Conservation (phyloP, 2,797 vertebrate genomes). For the Carcharodon carcharias region DNA sequence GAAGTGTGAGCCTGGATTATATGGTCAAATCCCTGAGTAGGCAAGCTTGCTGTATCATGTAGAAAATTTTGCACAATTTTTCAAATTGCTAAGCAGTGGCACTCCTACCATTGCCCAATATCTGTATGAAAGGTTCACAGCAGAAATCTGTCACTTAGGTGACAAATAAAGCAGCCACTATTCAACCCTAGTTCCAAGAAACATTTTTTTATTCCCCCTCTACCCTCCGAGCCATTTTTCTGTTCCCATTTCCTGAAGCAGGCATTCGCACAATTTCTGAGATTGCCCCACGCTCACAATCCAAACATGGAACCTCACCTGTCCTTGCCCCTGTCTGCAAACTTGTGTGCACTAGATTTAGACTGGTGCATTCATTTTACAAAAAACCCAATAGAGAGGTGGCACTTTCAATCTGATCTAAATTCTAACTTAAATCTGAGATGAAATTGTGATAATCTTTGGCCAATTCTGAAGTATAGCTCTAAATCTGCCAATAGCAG, state of each 20-base stretch:
- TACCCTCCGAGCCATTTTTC: not conserved
- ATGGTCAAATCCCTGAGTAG: too few relatives aligned
- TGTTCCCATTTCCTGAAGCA: not conserved
- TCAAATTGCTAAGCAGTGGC: too few relatives aligned
- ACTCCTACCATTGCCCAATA: too few relatives aligned
- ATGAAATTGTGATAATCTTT: not conserved
- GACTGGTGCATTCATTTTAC: not conserved
- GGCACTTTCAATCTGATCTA: not conserved
- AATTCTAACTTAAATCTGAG: not conserved
- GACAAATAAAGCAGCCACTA: not conserved
- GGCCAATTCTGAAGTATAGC: not conserved
- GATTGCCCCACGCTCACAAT: not conserved
- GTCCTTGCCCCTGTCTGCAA: not conserved
- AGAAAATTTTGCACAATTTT: too few relatives aligned
- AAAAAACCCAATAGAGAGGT: not conserved
- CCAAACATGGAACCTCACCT: not conserved
- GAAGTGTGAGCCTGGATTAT: too few relatives aligned
- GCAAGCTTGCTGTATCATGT: too few relatives aligned
- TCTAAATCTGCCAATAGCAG: not conserved
- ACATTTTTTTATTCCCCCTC: not conserved
- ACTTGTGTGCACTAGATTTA: not conserved
- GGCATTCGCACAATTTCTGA: not conserved
- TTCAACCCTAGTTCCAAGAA: not conserved
- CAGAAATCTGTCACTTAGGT: not conserved
- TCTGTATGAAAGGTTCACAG: not conserved